These are phyloP conservation scores for Eufriesea mexicana DNA, from an alignment of 1,140 invertebrate genomes.

Conservation along the genomic window DNA sequence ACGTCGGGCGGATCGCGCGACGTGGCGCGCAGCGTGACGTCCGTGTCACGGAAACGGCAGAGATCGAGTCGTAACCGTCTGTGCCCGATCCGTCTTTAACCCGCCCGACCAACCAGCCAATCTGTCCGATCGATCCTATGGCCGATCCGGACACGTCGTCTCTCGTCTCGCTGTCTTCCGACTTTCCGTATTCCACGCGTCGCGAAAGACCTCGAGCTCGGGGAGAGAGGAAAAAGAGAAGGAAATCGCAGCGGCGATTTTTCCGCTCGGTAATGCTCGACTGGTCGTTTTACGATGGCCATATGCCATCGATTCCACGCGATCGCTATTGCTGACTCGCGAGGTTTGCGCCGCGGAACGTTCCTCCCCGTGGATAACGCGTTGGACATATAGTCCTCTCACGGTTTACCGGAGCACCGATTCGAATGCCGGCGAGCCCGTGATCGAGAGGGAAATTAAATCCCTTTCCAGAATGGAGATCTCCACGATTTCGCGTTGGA, in stretches of 20 bases:
- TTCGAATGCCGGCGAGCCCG: no score
- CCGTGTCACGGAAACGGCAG: background rate
- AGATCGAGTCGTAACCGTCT: constrained; percentile 40
- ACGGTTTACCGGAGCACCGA: no score
- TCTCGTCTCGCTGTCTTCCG: background rate
- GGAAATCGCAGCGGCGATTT: background rate
- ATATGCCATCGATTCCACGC: background rate
- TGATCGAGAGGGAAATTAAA: no score
- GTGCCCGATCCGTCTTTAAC: background rate
- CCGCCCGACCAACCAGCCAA: background rate
- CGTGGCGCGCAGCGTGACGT: no score
- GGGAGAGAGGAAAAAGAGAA: no score
- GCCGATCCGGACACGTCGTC: background rate
- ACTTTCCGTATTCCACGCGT: background rate
- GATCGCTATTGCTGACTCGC: constrained; percentile 31
- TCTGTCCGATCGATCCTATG: background rate
- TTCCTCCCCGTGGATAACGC: constrained; percentile 2
- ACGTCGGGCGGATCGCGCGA: constrained; percentile 22
- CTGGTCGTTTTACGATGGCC: constrained; percentile 8
- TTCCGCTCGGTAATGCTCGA: background rate
- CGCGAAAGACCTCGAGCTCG: no score
- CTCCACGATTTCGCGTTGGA: no score
- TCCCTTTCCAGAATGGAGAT: background rate
- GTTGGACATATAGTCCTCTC: no score
- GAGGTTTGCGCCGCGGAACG: background rate